Evolutionary conservation across 2,113 vertebrate species (phyloP), one percentile per base, ranked within the genome.

Genomic region (Campylomormyrus numenius): DNA sequence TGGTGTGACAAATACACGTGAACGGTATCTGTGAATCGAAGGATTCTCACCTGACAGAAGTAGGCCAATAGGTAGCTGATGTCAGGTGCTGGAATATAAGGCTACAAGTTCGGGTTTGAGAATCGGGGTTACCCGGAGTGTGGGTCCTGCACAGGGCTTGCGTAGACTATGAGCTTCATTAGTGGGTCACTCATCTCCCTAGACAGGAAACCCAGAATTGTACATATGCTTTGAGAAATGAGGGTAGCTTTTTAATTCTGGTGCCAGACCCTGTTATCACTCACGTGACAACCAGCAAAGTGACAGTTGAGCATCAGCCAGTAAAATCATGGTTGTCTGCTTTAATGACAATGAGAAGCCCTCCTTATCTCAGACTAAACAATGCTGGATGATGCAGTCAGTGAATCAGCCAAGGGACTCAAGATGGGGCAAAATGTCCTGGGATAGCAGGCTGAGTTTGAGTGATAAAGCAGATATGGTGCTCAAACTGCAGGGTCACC

Each of bases 171-270:
- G 45, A 27, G 84, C 10, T 27, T 50, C n/a, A 3, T 27, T 31
- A 86, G 21, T 86, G 84, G 84, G 84, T 49, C 84, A 86, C 84
- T 50, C 42, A 3, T 27, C 48, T 86, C 84, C 84, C 84, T 49
- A 49, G 84, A 50, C 3, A 24, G 84, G 45, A 86, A 86, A 50
- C 84, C 84, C 84, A 86, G 84, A 86, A 86, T 50, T n/a, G 48
- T 13, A 86, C 48, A 27, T 27, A 9, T 27, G 84, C 46, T 80
- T 42, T 19, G 35, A 80, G 74, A 80, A 80, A 42, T 80, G n/a
- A 80, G 74, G 31, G 13, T 80, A 80, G 35, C 35, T 19, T 80
- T 80, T 42, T 42, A 42, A 19, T 80, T 80, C 17, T 17, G 74
- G 17, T 80, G 31, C 35, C 35, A 80, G 74, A 31, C 62, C 1